Conservation (phyloP, 64 coral and sea anemone species). For the Acropora tenuis region DNA sequence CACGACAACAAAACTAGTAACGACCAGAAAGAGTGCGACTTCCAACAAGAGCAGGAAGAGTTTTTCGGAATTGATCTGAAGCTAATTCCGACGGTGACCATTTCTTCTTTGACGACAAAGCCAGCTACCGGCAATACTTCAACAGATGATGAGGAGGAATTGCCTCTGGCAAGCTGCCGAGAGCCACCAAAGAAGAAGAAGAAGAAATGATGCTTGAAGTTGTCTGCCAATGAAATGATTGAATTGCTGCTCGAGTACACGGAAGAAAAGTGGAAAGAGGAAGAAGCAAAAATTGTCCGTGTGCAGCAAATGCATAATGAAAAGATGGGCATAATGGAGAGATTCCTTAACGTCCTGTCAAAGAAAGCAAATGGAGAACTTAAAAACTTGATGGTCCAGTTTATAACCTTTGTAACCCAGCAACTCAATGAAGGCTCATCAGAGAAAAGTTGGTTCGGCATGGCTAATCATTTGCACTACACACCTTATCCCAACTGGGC, state of each 20-base stretch:
- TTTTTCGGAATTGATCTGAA: neutral
- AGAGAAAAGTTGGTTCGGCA: no score
- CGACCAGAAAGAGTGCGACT: neutral
- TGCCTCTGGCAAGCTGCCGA: neutral
- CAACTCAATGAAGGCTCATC: no score
- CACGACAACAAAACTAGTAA: neutral
- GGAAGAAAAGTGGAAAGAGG: no score
- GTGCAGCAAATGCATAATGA: neutral
- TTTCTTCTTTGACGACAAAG: neutral
- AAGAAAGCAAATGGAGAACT: neutral
- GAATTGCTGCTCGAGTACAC: no score
- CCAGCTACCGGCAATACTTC: neutral
- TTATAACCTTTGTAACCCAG: no score
- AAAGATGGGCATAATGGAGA: neutral
- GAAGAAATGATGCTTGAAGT: neutral
- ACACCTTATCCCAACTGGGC: no score
- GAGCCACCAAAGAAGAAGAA: conserved; percentile 14
- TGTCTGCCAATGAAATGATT: no score
- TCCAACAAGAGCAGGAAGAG: neutral
- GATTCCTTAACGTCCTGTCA: conserved; percentile 33
- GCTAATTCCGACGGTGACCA: neutral
- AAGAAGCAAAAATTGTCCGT: no score
- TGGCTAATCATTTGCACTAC: no score
- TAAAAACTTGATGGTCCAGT: neutral
- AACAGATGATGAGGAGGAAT: neutral